Base-by-base conservation (phyloP, 1,140 invertebrate genomes). In the Andricus grossulariae region DNA sequence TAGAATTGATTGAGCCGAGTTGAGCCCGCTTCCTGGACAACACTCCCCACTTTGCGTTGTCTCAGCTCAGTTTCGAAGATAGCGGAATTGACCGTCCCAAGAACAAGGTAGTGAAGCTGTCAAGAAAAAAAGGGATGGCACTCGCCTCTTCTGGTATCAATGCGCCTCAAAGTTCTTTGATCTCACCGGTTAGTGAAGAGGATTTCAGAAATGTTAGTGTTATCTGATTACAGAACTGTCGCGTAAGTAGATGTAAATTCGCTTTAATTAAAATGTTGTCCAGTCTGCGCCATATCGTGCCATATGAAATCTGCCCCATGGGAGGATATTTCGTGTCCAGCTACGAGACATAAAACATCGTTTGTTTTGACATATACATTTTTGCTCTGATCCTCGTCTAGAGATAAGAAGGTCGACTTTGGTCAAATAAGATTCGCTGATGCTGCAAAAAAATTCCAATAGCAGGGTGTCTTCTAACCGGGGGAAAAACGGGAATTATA, bases 71-170 rank as follows among this genome's bases (percentile, higher is more conserved):
- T 80, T 80, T 80, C 73, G 72, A 74, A 84, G 83, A 87, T 88
- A 88, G 84, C 84, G 79, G 86, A 84, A 84, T 84, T 75, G 83
- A 83, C 54, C 81, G 75, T 83, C 81, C 57, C 54, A 45, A 75
- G 85, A 84, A 87, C 84, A 86, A 86, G 86, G 80, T 86, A 85
- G 84, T 82, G 85, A 87, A 88, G 85, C 85, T 88, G 84, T 88
- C 85, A 85, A 75, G 75, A 81, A 84, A 83, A 87, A 83, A 84
- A 76, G 71, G 82, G 77, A 82, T 80, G 74, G 77, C 82, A 82
- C 83, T 82, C 79, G 75, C 73, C 78, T 84, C 80, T 79, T 81
- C 78, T 80, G 73, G 77, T 84, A 84, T 84, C 83, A 84, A 84
- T 84, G 80, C 80, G 80, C 77, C 79, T 84, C 79, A 74, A 80